Base-by-base conservation (phyloP, 2,888 invertebrate genomes). In the Paralinhomoeus sp. region DNA sequence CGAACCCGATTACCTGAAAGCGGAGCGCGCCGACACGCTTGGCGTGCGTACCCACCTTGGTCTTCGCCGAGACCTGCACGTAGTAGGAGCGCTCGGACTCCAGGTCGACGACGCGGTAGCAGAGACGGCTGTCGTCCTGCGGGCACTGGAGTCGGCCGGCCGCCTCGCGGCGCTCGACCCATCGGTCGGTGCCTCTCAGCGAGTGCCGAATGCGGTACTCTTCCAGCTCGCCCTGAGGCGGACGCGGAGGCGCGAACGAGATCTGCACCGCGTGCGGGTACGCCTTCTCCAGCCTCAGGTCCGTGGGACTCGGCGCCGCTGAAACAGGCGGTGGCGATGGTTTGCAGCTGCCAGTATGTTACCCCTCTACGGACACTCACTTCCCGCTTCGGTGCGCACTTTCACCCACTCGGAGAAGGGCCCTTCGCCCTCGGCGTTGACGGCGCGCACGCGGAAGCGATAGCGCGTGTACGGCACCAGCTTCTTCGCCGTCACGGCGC, bases 71-170 rank as follows among this genome's bases (percentile, higher is more conserved):
- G 7, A 54, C 54, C 43, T 58, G 57, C 36, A 61, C 57, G 33
- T 54, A 53, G 49, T 62, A 61, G 35, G 55, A 55, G 46, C 55
- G 51, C 40, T 61, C 58, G 12, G 61, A 57, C 43, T 60, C 58
- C 44, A 61, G 47, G 31, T 57, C 57, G 21, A 50, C 46, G 22
- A 62, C 49, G 23, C 60, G 50, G 48, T 58, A 61, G 52, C 61
- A 61, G 31, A 62, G 53, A 21, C 50, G 51, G 42, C 55, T 54
- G 41, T 47, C 49, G n/a, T 51, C 49, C 41, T 54, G 55, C 1
- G 59, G 55, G 47, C 61, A 61, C 36, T 51, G 53, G 42, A 61
- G 49, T 24, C 60, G 49, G 24, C 55, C 52, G 9, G 7, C 22
- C 22, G 18, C 9, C 42, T 17, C 42, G 12, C 43, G 17, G 2